Evolutionary conservation across 2,797 vertebrate genomes (phyloP).

Genomic region (Lateolabrax maculatus): DNA sequence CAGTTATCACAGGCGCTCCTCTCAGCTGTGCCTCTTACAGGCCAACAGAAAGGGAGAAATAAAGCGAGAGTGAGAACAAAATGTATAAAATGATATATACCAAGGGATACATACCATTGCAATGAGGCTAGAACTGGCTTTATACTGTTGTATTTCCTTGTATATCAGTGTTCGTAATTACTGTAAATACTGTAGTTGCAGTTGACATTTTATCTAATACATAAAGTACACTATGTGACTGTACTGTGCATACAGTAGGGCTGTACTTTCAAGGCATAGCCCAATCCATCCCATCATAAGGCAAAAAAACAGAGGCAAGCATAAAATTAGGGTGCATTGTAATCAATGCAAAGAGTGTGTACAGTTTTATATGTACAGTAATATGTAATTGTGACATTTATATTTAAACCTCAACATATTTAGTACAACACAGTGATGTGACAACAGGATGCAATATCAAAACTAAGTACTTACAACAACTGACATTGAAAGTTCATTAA

Average conservation of each 20-base stretch:
- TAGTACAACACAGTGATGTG: neutral
- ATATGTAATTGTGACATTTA: neutral
- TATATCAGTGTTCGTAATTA: too few relatives aligned
- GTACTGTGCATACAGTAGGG: neutral
- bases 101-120: neutral
- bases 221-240: neutral
- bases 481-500: neutral
- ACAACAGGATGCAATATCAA: neutral
- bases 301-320: neutral
- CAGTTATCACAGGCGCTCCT: conserved; percentile 78
- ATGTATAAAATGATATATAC: conserved; percentile 35
- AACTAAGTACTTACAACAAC: neutral
- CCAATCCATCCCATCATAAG: neutral
- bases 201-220: neutral
- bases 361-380: too few relatives aligned
- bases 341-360: too few relatives aligned
- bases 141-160: neutral
- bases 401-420: neutral
- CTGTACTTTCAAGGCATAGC: neutral
- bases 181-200: neutral
- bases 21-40: conserved; percentile 72
- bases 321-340: neutral
- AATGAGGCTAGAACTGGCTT: too few relatives aligned
- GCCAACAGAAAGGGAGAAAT: conserved; percentile 44
- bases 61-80: conserved; percentile 37